Percentiles rank a stretch among this genome's conserved stretches.
Conservation (phyloP, 1,140 invertebrate species). For the Euschistus heros region DNA sequence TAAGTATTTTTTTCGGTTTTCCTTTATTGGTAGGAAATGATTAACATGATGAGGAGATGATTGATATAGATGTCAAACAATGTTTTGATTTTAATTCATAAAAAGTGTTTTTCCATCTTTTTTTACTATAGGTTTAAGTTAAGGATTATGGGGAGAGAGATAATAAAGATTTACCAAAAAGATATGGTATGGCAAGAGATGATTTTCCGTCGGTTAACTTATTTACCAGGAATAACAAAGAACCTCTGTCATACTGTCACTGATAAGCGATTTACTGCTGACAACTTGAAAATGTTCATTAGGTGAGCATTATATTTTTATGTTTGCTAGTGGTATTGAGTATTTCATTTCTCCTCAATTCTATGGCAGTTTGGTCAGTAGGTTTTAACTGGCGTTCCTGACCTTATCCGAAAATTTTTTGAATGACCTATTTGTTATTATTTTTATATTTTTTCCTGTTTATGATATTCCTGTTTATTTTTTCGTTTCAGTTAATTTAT, state of each 20-base stretch:
- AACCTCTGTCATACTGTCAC: slow-evolving; percentile 47
- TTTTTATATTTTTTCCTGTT: no score
- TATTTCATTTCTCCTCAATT: no score
- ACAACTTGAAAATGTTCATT: slow-evolving; percentile 75
- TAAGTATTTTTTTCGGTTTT: no score
- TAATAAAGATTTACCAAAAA: slow-evolving; percentile 69
- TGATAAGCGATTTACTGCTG: slow-evolving; percentile 56
- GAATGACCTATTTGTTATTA: no score
- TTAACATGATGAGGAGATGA: no score
- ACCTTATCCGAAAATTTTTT: no score
- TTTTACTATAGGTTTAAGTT: slow-evolving; percentile 36
- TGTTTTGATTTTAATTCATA: not conserved
- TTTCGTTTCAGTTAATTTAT: no score
- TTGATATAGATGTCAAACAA: not conserved
- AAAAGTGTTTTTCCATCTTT: not conserved
- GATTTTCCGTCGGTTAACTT: slow-evolving; percentile 73
- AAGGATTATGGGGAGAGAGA: slow-evolving; percentile 93
- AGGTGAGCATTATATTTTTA: slow-evolving; percentile 3
- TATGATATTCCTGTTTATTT: no score
- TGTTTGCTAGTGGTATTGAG: no score
- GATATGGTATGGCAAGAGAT: slow-evolving; percentile 64
- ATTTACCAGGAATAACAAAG: slow-evolving; percentile 55
- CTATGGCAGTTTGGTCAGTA: no score
- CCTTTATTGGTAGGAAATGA: no score
- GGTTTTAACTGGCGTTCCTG: no score